Percentiles rank a stretch among this genome's conserved stretches.
Evolutionary conservation across 2,113 vertebrate species (phyloP).

Genomic region (Leptobrachium ailaonicum): DNA sequence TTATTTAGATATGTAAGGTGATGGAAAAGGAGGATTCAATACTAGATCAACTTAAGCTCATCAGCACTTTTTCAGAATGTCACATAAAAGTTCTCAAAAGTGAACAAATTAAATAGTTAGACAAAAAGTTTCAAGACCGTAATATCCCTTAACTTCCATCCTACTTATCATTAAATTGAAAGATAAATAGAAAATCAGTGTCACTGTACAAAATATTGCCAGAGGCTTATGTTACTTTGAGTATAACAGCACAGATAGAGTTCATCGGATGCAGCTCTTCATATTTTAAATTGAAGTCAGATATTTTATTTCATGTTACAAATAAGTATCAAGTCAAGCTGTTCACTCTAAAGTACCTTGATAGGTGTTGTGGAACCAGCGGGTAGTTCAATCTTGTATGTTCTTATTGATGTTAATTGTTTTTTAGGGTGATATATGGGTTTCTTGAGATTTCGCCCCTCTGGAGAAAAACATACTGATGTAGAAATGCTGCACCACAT

Average conservation of each 20-base stretch:
- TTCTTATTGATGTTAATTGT: constrained; percentile 34
- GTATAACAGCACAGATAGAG: constrained; percentile 7
- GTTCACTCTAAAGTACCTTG: constrained; percentile 8
- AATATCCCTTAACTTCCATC: no score
- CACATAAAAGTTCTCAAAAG: no score
- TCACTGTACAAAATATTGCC: constrained; percentile 2
- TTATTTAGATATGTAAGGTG: no score
- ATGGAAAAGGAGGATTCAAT: no score
- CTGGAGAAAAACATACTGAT: not conserved
- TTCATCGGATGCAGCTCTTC: constrained; percentile 3
- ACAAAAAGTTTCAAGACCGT: no score
- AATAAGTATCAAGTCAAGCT: constrained; percentile 10
- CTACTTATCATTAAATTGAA: constrained; percentile 15
- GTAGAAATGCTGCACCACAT: not conserved
- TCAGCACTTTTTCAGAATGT: no score
- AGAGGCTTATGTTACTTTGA: constrained; percentile 17
- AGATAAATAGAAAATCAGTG: constrained; percentile 26
- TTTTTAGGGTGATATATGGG: constrained; percentile 11
- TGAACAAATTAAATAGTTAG: no score
- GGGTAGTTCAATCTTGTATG: not conserved
- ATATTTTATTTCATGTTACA: constrained; percentile 28
- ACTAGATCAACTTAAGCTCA: no score
- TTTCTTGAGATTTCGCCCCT: not conserved
- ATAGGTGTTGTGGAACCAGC: constrained; percentile 25
- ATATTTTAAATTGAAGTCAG: constrained; percentile 23